A percentile compares a stretch with the other conserved stretches of the same genome.
phyloP scores from a whole-genome alignment of 2,888 invertebrate genomes.

The Apomyelois bistriatella region DNA sequence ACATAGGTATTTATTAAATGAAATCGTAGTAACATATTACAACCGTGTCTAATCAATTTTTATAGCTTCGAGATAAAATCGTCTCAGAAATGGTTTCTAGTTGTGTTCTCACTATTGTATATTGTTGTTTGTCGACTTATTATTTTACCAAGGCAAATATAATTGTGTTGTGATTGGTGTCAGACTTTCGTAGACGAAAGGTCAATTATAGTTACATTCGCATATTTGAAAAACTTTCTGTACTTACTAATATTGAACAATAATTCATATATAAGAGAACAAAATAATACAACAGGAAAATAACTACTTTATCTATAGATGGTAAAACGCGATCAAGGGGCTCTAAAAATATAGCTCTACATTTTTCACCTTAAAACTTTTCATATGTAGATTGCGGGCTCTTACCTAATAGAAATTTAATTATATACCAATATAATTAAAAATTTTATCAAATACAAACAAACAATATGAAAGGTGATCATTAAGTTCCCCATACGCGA shows the following conservation, averaged over 20 bases:
- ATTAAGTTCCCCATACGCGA: neutral
- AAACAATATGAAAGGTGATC: neutral
- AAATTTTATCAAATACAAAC: neutral
- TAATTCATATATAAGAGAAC: no score
- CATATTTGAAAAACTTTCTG: no score
- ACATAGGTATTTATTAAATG: neutral
- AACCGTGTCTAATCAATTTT: constrained; percentile 44
- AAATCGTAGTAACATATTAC: neutral
- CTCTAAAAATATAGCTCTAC: no score
- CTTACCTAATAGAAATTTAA: no score
- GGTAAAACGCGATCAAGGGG: no score
- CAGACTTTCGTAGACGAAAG: neutral
- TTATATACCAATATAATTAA: no score
- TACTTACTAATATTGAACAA: no score
- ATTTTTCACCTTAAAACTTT: no score
- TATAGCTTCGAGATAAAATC: constrained; percentile 15
- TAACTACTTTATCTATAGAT: no score
- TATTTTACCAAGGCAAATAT: neutral
- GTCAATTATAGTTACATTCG: neutral
- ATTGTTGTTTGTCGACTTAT: constrained; percentile 2
- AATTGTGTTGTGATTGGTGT: constrained; percentile 1
- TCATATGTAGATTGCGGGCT: no score
- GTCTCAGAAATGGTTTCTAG: constrained; percentile 4
- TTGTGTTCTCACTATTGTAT: constrained; percentile 10
- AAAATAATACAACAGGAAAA: no score